A percentile compares a stretch with the other conserved stretches of the same genome.
Conservation (phyloP, 2,888 invertebrate genomes). For the Tenthredo mesomela region DNA sequence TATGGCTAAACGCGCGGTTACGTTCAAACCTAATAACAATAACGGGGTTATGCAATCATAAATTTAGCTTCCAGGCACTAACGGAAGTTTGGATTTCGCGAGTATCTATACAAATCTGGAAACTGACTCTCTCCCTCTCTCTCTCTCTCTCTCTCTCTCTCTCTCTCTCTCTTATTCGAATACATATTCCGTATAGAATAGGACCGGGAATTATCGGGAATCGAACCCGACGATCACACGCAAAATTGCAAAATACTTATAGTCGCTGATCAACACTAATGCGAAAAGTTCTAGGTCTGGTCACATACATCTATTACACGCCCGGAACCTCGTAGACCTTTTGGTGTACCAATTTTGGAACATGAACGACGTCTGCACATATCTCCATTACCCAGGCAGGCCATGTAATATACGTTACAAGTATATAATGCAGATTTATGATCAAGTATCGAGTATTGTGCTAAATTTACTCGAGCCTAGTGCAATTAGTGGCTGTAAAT, state of each 20-base stretch:
- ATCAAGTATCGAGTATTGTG: slow-evolving; percentile 25
- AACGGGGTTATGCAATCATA: slow-evolving; percentile 8
- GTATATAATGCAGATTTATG: slow-evolving; percentile 31
- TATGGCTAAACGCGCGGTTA: slow-evolving; percentile 3
- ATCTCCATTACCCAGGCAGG: slow-evolving; percentile 15
- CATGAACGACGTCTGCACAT: neutral
- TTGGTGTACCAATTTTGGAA: neutral
- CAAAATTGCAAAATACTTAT: neutral
- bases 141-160: neutral
- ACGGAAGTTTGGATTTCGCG: slow-evolving; percentile 6
- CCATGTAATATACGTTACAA: neutral
- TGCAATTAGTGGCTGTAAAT: neutral
- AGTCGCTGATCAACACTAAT: neutral
- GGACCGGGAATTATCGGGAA: neutral
- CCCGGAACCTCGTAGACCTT: neutral
- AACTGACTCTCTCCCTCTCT: neutral
- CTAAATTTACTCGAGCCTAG: neutral
- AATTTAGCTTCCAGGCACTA: neutral
- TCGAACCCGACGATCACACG: neutral
- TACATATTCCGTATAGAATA: neutral
- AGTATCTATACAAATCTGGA: neutral
- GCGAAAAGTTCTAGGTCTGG: neutral
- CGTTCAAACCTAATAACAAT: neutral
- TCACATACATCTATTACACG: neutral
- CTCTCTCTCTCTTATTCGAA: neutral